A percentile compares a stretch with the other conserved stretches of the same genome.
Conservation (phyloP, 2,888 invertebrate species). For the Plebejus melissa region DNA sequence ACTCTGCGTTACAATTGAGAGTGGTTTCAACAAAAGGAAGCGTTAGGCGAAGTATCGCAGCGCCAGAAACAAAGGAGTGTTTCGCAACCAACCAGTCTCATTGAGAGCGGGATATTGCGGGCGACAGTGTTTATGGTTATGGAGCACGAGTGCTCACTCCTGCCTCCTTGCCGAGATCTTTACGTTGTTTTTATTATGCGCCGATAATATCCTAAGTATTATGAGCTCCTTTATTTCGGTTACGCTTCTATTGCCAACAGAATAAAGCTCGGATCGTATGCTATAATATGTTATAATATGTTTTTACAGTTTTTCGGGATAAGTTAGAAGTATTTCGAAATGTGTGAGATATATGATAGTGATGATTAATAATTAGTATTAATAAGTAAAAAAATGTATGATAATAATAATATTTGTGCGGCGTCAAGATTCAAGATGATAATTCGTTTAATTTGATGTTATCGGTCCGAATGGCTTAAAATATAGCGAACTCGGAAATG, state of each 20-base stretch:
- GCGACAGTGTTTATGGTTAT: constrained; percentile 68
- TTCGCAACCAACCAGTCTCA: constrained; percentile 60
- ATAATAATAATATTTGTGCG: not conserved
- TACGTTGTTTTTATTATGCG: constrained; percentile 52
- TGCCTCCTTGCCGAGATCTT: constrained; percentile 62
- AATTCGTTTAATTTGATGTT: not conserved
- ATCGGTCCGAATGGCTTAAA: constrained; percentile 12
- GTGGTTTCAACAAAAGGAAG: constrained; percentile 72
- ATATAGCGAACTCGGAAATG: not conserved
- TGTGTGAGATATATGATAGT: not conserved
- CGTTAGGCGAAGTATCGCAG: constrained; percentile 70
- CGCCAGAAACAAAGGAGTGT: constrained; percentile 68
- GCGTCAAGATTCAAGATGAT: not conserved
- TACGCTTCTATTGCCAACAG: constrained; percentile 23
- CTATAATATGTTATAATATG: not conserved
- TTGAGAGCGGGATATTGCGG: constrained; percentile 72
- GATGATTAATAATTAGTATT: too few relatives aligned
- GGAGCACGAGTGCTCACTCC: constrained; percentile 49
- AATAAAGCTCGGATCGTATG: constrained; percentile 12
- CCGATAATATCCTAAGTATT: constrained; percentile 32
- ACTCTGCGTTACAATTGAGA: constrained; percentile 54
- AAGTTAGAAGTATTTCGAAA: not conserved
- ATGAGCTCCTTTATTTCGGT: constrained; percentile 33
- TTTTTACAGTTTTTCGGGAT: not conserved
- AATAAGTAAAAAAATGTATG: not conserved